Evolutionary conservation across 1,140 invertebrate species (phyloP), one percentile per base, ranked within the genome.

Genomic region (Apis laboriosa): DNA sequence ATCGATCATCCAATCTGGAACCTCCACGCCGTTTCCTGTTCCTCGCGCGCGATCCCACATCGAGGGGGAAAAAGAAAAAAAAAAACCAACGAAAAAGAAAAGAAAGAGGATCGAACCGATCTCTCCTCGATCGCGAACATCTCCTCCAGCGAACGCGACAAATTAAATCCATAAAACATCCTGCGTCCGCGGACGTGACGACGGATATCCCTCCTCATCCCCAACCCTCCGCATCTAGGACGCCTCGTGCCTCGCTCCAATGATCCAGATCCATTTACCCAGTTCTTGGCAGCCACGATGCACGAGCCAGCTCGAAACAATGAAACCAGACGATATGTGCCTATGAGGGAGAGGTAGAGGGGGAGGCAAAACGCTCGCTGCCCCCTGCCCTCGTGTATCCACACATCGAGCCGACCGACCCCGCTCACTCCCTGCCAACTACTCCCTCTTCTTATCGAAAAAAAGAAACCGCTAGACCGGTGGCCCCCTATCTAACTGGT

Each of bases 221-320:
- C 56, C 34, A 72, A 67, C 77, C 67, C 77, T 60, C 51, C 9
- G n/a, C 63, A 81, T 60, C 79, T 81, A 81, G 79, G 43, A 68
- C 79, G 15, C 12, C 66, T 70, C 34, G 24, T 79, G 51, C 19
- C 34, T 28, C 78, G 80, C 61, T 76, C 87, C 89, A 87, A 83
- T 89, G 88, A 85, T 90, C 90, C 80, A 92, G 87, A 92, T 92
- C 85, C 77, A 85, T 91, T 92, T 90, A 90, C 90, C 87, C 85
- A 91, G 85, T 87, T 91, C 83, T 80, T n/a, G 60, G 9, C n/a
- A 13, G 43, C 21, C 70, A 3, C 72, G 61, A 84, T 79, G 77
- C 80, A 75, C 53, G 60, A 24, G 34, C 34, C 34, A 43, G 34
- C 4, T 7, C 5, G 34, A 43, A 43, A 43, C 34, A 43, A 43